Evolutionary conservation across 2,888 invertebrate genomes (phyloP).

Genomic region (Tenthredo scrophulariae): DNA sequence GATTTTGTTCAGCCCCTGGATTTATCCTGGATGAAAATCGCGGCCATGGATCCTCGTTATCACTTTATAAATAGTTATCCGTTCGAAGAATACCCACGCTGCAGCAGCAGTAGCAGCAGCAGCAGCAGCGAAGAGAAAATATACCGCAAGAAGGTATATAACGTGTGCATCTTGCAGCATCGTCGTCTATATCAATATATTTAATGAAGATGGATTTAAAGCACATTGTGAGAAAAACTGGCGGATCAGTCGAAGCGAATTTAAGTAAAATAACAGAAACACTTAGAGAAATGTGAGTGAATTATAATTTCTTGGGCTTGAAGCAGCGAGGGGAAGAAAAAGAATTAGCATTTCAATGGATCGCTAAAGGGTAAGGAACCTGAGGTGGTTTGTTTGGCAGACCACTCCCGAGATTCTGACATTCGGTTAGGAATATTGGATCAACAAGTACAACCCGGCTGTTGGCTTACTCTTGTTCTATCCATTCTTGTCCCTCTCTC

Average conservation of each 20-base stretch:
- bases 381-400: slow-evolving; percentile 17
- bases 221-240: background rate
- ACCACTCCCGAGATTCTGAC: slow-evolving; percentile 33
- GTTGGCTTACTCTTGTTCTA: slow-evolving; percentile 31
- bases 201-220: slow-evolving; percentile 11
- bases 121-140: background rate
- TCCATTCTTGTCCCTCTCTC: slow-evolving; percentile 12
- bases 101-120: background rate
- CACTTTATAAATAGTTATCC: slow-evolving; percentile 45
- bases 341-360: slow-evolving; percentile 47
- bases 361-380: slow-evolving; percentile 36
- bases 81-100: background rate
- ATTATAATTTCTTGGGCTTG: slow-evolving; percentile 23
- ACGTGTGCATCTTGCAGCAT: slow-evolving; percentile 9
- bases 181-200: background rate
- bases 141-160: background rate
- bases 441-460: slow-evolving; percentile 45
- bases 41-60: slow-evolving; percentile 29
- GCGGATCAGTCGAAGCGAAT: background rate
- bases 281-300: slow-evolving; percentile 5
- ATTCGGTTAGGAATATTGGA: slow-evolving; percentile 35
- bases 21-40: slow-evolving; percentile 7
- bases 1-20: slow-evolving; percentile 10
- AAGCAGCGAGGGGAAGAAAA: background rate
- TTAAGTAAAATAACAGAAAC: background rate